These are phyloP conservation scores for Clunio marinus DNA, from an alignment of 2,888 invertebrate species.

Conservation along the genomic window DNA sequence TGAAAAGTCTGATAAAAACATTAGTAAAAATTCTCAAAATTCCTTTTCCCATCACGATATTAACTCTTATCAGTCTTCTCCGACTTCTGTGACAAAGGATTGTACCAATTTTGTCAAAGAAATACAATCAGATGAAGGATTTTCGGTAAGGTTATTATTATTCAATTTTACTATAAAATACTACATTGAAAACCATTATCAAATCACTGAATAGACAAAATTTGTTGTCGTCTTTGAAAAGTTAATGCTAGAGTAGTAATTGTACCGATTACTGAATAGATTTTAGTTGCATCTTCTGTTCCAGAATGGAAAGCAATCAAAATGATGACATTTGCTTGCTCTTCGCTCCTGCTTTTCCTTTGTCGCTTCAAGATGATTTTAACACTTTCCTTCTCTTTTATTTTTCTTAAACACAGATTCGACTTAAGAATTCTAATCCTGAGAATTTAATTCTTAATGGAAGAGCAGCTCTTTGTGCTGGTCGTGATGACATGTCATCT, in stretches of 20 bases:
- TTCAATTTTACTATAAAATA: conserved; percentile 44
- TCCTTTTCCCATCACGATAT: conserved; percentile 40
- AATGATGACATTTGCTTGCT: too few relatives aligned
- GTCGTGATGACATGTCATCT: conserved; percentile 61
- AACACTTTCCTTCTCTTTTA: conserved; percentile 14
- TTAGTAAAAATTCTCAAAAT: conserved; percentile 42
- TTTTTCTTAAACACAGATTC: conserved; percentile 51
- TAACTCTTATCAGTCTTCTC: conserved; percentile 19
- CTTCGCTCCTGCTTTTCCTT: conserved; percentile 21
- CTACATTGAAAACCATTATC: background rate
- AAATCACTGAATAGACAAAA: background rate
- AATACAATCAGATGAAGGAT: conserved; percentile 62
- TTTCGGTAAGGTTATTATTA: conserved; percentile 59
- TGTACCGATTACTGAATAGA: too few relatives aligned
- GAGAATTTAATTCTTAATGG: conserved; percentile 69
- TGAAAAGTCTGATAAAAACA: conserved; percentile 43
- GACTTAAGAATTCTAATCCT: conserved; percentile 58
- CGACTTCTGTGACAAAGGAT: conserved; percentile 43
- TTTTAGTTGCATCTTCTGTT: too few relatives aligned
- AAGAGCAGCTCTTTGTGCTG: conserved; percentile 76
- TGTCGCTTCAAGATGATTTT: conserved; percentile 14
- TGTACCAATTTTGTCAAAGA: conserved; percentile 57
- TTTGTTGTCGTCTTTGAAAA: background rate
- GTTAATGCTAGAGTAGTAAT: too few relatives aligned
- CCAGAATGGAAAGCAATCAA: too few relatives aligned